Evolutionary conservation across 2,797 vertebrate genomes (phyloP), one percentile per base, ranked within the genome.

Genomic region (Gymnopithys bicolor): DNA sequence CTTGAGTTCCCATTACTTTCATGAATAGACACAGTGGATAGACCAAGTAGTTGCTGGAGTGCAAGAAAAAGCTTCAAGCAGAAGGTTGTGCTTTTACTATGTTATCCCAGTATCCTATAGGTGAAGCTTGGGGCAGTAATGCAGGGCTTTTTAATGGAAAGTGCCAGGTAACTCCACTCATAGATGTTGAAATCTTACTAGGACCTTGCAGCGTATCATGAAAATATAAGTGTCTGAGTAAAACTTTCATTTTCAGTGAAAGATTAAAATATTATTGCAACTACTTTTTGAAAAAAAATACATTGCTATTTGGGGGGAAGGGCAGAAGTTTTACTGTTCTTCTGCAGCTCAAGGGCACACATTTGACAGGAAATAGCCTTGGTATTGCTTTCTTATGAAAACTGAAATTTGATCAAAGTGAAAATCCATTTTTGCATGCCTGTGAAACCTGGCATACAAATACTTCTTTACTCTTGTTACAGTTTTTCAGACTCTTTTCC

Each of bases 311-410:
- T 84, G 19, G 5, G n/a, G n/a, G 15, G 11, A 87, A 79, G 23
- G 28, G 49, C 63, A 41, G 16, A 79, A 69, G 49, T 91, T 73
- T 55, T 64, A 9, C 45, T 59, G 19, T 68, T 84, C 21, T 6
- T 66, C 27, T 87, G 41, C 17, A 37, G 46, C 62, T 88, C 35
- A 58, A 63, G 51, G 63, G 28, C 59, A 51, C 2, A 2, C 25
- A 10, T 88, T 81, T 93, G 49, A 58, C 67, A 71, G 80, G 58
- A 86, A 93, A 41, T 84, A 76, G 49, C 67, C 74, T 87, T 48
- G 23, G n/a, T 95, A 30, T 92, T 92, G 35, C 80, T 78, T 90
- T 93, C 28, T 78, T 87, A 66, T 7, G 32, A 92, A 92, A 93
- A 79, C 32, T 76, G 51, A 89, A 69, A 82, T 86, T 46, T 82